Percentiles rank a stretch among this genome's conserved stretches.
Evolutionary conservation across 2,113 vertebrate species (phyloP).

Genomic region (Uropsilus gracilis): DNA sequence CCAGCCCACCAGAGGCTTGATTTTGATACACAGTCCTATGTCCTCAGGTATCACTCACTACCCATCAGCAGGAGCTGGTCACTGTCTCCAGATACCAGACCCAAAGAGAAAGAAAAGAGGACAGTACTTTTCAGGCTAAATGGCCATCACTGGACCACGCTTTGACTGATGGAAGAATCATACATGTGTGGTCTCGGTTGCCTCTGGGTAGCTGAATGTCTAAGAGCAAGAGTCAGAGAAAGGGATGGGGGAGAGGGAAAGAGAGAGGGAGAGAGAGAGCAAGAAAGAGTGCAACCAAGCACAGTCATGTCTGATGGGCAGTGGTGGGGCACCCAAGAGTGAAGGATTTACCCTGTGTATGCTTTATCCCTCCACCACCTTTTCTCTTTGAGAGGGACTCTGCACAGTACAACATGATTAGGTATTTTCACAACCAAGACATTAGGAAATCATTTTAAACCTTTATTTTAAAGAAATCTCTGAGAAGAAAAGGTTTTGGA

Average conservation of each 20-base stretch:
- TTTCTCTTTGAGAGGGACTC: background rate
- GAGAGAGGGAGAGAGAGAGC: too few relatives aligned
- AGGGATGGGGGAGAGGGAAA: too few relatives aligned
- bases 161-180: background rate
- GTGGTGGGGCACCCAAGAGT: background rate
- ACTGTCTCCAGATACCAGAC: background rate
- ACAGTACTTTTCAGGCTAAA: background rate
- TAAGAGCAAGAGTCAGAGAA: background rate
- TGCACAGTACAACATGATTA: background rate
- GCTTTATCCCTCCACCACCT: too few relatives aligned
- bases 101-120: background rate
- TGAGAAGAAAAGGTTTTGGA: background rate
- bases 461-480: background rate
- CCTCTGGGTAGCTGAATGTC: background rate
- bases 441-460: background rate
- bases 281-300: background rate
- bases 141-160: too few relatives aligned
- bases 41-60: background rate
- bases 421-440: background rate
- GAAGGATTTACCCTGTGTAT: accelerated
- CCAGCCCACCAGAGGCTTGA: background rate
- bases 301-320: accelerated
- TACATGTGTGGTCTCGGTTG: background rate
- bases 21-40: background rate
- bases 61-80: background rate